Evolutionary conservation across 2,797 vertebrate genomes (phyloP).

Genomic region (Channallabes apus): DNA sequence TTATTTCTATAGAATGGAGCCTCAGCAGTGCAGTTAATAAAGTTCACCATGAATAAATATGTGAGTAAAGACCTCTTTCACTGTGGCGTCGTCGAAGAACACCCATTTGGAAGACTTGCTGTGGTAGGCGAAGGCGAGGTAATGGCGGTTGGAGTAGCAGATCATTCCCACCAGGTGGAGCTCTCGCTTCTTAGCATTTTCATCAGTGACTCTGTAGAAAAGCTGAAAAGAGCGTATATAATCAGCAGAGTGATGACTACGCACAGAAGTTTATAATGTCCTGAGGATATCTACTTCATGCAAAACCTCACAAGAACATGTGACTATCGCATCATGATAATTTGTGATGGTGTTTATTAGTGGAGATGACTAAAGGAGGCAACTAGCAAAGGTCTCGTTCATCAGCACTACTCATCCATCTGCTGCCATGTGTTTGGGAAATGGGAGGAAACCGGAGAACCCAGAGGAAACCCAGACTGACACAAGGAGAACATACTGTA

Average conservation of each 20-base stretch:
- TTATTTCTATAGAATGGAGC: background rate
- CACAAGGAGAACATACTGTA: background rate
- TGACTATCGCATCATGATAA: background rate
- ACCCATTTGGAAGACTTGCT: constrained; percentile 98
- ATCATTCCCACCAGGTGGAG: constrained; percentile 97
- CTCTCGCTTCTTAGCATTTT: constrained; percentile 91
- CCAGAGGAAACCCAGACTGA: background rate
- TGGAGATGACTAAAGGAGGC: background rate
- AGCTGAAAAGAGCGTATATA: constrained; percentile 72
- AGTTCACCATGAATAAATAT: background rate
- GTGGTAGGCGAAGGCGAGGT: constrained; percentile 96
- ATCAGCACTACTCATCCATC: background rate
- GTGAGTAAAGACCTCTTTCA: constrained; percentile 89
- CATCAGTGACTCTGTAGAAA: constrained; percentile 95
- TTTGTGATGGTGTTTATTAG: background rate
- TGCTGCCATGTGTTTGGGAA: background rate
- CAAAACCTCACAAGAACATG: background rate
- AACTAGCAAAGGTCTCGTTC: background rate
- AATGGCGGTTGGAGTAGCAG: constrained; percentile 96
- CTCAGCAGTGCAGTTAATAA: background rate
- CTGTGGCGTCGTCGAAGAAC: constrained; percentile 96
- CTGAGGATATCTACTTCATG: background rate
- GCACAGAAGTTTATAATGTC: background rate
- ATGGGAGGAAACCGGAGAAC: too few species aligned
- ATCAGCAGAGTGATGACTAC: background rate